Percentiles rank a stretch among this genome's conserved stretches.
Evolutionary conservation across 1,140 invertebrate species (phyloP).

Genomic region (Tachypleus tridentatus): DNA sequence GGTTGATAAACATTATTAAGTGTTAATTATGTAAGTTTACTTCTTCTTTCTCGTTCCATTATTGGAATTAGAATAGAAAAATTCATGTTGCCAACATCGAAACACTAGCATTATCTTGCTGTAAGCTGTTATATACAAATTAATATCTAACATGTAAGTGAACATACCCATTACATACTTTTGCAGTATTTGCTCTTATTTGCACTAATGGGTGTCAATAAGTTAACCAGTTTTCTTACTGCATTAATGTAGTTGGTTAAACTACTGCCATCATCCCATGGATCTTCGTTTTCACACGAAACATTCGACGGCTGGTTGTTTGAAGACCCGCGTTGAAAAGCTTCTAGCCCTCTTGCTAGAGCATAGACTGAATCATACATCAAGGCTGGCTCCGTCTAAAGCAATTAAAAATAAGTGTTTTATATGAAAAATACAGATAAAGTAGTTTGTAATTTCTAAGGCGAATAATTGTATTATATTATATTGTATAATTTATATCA

Average conservation of each 20-base stretch:
- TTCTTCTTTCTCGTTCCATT: too few relatives aligned
- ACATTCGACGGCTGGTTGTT: conserved; percentile 49
- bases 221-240: conserved; percentile 40
- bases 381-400: conserved; percentile 78
- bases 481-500: too few relatives aligned
- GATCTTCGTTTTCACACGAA: conserved; percentile 70
- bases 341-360: conserved; percentile 62
- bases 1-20: too few relatives aligned
- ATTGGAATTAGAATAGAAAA: too few relatives aligned
- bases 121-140: too few relatives aligned
- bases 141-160: too few relatives aligned
- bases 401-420: conserved; percentile 17
- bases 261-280: conserved; percentile 69
- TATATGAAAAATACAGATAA: neutral
- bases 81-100: too few relatives aligned
- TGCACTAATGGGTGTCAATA: too few relatives aligned
- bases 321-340: conserved; percentile 50
- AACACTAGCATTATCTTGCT: too few relatives aligned
- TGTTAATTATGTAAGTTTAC: too few relatives aligned
- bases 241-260: conserved; percentile 84
- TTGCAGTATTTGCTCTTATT: too few relatives aligned
- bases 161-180: too few relatives aligned
- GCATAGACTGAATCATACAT: conserved; percentile 84
- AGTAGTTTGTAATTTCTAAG: neutral
- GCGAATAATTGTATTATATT: neutral